Evolutionary conservation across 2,113 vertebrate genomes (phyloP).

Genomic region (Mustelus asterias): DNA sequence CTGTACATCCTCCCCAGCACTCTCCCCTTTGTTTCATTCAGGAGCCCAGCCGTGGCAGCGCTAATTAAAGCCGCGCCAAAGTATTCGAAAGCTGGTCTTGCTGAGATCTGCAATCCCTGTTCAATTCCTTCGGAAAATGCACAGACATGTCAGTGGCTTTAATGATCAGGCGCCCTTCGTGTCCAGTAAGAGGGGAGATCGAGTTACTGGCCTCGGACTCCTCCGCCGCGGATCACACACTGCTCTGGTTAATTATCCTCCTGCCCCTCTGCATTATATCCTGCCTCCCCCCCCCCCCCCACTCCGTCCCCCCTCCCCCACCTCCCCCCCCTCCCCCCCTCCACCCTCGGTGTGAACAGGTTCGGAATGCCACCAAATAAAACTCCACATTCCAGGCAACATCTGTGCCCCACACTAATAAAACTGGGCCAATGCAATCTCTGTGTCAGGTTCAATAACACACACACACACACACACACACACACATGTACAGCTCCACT

Average conservation of each 20-base stretch:
- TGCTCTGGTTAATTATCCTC: not conserved
- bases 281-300: not conserved
- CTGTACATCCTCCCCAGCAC: not conserved
- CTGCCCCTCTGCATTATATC: not conserved
- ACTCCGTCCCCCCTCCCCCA: too few species aligned
- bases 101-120: not conserved
- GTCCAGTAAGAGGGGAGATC: not conserved
- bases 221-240: not conserved
- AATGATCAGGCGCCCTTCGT: not conserved
- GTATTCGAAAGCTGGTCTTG: slow-evolving; percentile 2
- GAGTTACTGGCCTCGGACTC: not conserved
- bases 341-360: not conserved
- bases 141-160: not conserved
- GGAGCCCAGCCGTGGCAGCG: not conserved
- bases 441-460: not conserved
- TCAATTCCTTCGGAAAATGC: not conserved
- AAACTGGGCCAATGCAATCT: not conserved
- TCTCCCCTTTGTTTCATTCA: not conserved
- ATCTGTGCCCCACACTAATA: not conserved
- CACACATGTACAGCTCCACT: not conserved
- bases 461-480: not conserved
- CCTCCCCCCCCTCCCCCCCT: too few species aligned
- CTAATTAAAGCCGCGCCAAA: slow-evolving; percentile 6
- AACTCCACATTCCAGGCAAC: not conserved
- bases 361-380: not conserved